Conservation (phyloP, 2,113 vertebrate genomes). For the Paralichthys olivaceus region DNA sequence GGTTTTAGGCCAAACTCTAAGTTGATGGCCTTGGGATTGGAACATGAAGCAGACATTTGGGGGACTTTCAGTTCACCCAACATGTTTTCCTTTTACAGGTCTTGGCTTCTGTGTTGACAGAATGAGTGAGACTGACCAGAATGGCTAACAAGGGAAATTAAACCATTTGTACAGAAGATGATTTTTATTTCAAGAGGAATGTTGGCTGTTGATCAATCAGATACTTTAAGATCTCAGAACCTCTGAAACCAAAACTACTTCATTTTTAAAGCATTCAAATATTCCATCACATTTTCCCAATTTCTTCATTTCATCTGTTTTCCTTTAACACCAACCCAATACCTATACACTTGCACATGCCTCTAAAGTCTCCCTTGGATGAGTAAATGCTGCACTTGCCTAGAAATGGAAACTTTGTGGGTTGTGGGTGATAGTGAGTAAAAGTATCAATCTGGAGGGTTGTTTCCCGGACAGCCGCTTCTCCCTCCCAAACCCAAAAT, state of each 20-base stretch:
- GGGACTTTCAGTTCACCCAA: slow-evolving; percentile 6
- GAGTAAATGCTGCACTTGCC: slow-evolving; percentile 37
- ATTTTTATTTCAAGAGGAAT: neutral
- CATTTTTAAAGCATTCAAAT: slow-evolving; percentile 6
- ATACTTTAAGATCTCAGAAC: slow-evolving; percentile 9
- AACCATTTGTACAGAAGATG: neutral
- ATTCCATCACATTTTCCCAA: slow-evolving; percentile 5
- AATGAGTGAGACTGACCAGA: neutral
- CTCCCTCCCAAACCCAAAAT: no score
- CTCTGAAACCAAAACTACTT: slow-evolving; percentile 12
- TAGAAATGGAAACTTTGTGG: slow-evolving; percentile 34
- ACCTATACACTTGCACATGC: neutral
- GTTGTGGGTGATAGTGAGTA: slow-evolving; percentile 17
- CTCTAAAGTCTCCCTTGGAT: slow-evolving; percentile 20
- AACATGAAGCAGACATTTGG: neutral
- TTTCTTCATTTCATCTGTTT: slow-evolving; percentile 11
- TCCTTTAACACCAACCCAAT: neutral
- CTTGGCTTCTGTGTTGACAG: neutral
- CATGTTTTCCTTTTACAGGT: neutral
- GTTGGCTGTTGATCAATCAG: slow-evolving; percentile 13
- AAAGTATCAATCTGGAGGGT: slow-evolving; percentile 5
- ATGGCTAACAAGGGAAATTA: slow-evolving; percentile 6
- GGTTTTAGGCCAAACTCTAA: neutral
- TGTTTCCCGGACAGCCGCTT: no score
- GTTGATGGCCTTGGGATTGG: slow-evolving; percentile 5